Base-by-base conservation (phyloP, 2,888 invertebrate species). In the Campoplex capitator region DNA sequence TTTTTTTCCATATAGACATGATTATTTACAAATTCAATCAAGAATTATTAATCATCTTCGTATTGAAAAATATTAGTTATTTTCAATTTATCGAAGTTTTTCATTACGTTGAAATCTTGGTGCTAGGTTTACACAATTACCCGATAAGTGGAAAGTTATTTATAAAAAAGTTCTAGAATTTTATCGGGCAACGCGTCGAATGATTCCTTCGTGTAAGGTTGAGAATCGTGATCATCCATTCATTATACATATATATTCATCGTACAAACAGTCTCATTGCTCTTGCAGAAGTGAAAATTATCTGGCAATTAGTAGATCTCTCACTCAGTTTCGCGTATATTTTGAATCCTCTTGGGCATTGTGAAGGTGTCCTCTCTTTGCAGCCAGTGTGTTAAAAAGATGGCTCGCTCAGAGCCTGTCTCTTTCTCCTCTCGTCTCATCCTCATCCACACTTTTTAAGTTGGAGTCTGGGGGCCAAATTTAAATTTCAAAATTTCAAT, bases 401-500 rank as follows among this genome's bases (percentile, higher is more conserved):
- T 51, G 42, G 58, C 48, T 65, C 9, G 48, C 38, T 51, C 73
- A 13, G 68, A 28, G 51, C 3, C 16, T 74, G 16, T 74, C 62
- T 76, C 38, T 68, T 23, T 42, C 32, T 90, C 87, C 83, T 91
- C 92, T 91, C 91, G 91, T 89, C 89, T 88, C 88, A 89, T 84
- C 83, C 88, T 90, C 90, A 90, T 88, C 89, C 87, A 90, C 89
- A 92, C 92, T 92, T 93, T 94, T 94, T 93, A 93, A 92, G 92
- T 93, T 93, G 91, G 91, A 94, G 92, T 93, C 93, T 87, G 92
- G 87, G 90, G 83, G 90, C 84, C 90, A 93, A 94, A 95, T 95
- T 95, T 95, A 94, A 95, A 95, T 95, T 95, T 95, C 95, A 95
- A 95, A 95, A 95, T 95, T 94, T 93, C 94, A 94, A 95, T 95